Conservation (phyloP, 2,888 invertebrate genomes). For the Homarus gammarus region DNA sequence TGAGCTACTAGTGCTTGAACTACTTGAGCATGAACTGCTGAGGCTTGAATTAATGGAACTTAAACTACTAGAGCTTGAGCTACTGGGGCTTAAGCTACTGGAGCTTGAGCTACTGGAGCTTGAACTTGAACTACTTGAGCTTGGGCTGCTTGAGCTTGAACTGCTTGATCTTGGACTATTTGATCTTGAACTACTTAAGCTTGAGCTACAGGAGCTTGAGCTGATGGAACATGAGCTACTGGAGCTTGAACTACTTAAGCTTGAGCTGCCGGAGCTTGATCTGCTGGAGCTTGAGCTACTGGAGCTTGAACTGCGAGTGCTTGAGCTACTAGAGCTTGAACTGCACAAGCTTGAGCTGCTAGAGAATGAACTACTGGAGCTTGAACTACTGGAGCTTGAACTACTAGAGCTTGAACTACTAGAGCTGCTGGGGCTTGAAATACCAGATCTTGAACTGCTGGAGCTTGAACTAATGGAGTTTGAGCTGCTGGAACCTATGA, state of each 20-base stretch:
- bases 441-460: slow-evolving; percentile 1
- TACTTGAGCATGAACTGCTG: neutral
- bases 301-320: no score
- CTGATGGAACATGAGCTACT: neutral
- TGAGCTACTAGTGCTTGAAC: neutral
- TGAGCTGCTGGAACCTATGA: no score
- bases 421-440: neutral
- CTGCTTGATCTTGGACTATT: neutral
- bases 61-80: no score
- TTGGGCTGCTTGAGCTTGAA: slow-evolving; percentile 11
- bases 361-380: neutral
- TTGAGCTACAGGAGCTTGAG: neutral
- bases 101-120: slow-evolving; percentile 12
- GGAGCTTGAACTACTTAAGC: neutral
- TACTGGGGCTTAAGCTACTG: no score
- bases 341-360: neutral
- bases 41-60: neutral
- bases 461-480: slow-evolving; percentile 4
- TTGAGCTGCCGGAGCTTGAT: neutral
- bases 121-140: slow-evolving; percentile 23
- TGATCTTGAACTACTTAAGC: no score
- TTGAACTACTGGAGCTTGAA: neutral
- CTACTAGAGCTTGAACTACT: slow-evolving; percentile 3
- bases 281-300: slow-evolving; percentile 5
- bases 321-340: neutral